phyloP scores from a whole-genome alignment of 2,113 vertebrate species.

The Petroica traversi region DNA sequence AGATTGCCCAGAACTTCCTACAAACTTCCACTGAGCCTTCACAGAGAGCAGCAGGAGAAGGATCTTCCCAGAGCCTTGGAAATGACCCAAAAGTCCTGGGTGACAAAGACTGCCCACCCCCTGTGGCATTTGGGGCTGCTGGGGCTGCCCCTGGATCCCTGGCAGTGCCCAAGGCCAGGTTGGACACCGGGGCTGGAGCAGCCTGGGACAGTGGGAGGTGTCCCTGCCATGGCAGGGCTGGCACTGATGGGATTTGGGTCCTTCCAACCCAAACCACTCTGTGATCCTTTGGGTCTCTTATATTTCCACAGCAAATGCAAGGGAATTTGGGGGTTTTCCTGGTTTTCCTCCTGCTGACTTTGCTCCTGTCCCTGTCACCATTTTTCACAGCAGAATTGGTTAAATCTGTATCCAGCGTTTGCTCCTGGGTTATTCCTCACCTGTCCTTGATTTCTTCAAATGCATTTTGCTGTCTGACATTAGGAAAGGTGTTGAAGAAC shows the following conservation, averaged over 20 bases:
- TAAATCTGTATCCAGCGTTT: not conserved
- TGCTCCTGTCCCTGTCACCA: rapidly evolving
- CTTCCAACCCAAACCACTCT: not conserved
- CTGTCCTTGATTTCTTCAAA: not conserved
- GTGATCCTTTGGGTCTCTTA: not conserved
- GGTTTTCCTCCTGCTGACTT: not conserved
- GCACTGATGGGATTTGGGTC: rapidly evolving
- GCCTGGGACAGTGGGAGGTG: not conserved
- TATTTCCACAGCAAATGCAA: not conserved
- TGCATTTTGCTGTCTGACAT: not conserved
- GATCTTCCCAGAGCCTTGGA: not conserved
- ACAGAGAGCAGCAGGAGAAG: too few relatives aligned
- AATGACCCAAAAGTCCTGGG: not conserved
- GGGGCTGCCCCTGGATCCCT: not conserved
- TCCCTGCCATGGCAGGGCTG: not conserved
- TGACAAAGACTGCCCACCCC: not conserved
- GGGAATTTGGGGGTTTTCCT: not conserved
- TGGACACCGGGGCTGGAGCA: not conserved
- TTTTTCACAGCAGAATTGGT: not conserved
- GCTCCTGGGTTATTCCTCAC: not conserved
- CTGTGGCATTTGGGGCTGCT: not conserved
- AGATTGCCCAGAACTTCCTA: not conserved
- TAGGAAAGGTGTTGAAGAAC: not conserved
- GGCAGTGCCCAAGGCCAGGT: not conserved
- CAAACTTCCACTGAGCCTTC: not conserved